Conservation (phyloP, 2,113 vertebrate species). For the Pseudonaja textilis region DNA sequence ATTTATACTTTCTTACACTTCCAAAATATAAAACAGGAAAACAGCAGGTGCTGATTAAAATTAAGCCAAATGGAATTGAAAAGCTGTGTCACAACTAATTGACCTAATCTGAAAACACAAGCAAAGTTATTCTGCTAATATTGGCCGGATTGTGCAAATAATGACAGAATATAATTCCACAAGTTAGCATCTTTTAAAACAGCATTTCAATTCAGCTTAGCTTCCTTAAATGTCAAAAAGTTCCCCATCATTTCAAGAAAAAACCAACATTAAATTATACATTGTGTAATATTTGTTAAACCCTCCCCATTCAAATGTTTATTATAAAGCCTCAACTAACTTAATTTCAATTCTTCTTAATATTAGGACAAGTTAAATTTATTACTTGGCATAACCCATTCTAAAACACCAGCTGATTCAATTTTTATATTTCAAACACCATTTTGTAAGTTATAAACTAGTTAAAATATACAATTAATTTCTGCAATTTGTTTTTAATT, state of each 20-base stretch:
- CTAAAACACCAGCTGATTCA: conserved; percentile 29
- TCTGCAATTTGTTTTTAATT: not conserved
- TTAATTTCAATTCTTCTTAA: conserved; percentile 20
- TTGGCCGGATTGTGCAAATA: not conserved
- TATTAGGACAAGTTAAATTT: not conserved
- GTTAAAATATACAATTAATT: not conserved
- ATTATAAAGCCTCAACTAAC: not conserved
- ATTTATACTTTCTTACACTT: not conserved
- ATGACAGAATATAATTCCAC: not conserved
- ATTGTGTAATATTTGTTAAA: not conserved
- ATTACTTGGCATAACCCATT: conserved; percentile 42
- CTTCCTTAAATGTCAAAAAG: not conserved
- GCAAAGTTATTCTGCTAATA: not conserved
- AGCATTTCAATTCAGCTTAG: not conserved
- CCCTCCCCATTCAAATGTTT: not conserved
- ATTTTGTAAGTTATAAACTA: not conserved
- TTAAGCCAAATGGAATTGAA: not conserved
- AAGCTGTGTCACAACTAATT: not conserved
- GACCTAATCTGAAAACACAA: not conserved
- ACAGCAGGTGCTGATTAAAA: not conserved
- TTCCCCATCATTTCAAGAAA: not conserved
- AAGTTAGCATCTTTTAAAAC: not conserved
- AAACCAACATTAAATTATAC: not conserved
- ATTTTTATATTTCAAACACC: too few relatives aligned
- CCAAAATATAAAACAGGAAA: not conserved